phyloP scores from a whole-genome alignment of 2,113 vertebrate genomes.

The Stigmatopora nigra region DNA sequence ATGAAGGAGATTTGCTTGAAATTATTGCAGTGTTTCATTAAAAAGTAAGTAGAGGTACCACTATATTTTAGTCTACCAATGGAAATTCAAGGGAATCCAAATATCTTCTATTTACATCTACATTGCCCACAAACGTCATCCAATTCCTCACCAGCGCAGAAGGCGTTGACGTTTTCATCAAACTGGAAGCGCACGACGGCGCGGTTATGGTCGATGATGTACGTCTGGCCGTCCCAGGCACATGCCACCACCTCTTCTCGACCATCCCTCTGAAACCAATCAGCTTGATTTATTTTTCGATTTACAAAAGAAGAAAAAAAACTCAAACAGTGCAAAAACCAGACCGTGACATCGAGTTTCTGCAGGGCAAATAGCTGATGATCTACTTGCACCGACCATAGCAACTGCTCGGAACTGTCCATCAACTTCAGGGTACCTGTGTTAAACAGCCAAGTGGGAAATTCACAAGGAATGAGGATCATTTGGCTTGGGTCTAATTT shows the following conservation, averaged over 20 bases:
- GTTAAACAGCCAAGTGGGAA: too few relatives aligned
- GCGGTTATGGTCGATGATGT: constrained; percentile 92
- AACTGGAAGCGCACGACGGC: constrained; percentile 93
- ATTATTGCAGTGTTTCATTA: too few relatives aligned
- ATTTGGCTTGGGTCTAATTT: background rate
- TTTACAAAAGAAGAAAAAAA: background rate
- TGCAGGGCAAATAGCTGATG: constrained; percentile 95
- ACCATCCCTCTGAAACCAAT: constrained; percentile 80
- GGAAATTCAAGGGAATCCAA: background rate
- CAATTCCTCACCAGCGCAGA: constrained; percentile 82
- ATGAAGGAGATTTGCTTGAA: background rate
- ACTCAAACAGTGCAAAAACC: constrained; percentile 31
- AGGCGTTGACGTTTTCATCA: constrained; percentile 94
- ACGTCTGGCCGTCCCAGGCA: constrained; percentile 96
- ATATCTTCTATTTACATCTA: background rate
- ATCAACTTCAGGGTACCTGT: constrained; percentile 91
- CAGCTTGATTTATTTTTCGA: background rate
- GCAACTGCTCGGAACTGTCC: constrained; percentile 87
- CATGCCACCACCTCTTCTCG: constrained; percentile 94
- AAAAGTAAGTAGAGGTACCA: too few relatives aligned
- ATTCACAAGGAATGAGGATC: background rate
- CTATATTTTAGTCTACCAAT: too few relatives aligned
- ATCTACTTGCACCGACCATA: constrained; percentile 97
- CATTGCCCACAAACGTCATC: too few relatives aligned
- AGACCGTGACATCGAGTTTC: constrained; percentile 93